Evolutionary conservation across 2,113 vertebrate genomes (phyloP), one percentile per base, ranked within the genome.

Genomic region (Antigone vipio): DNA sequence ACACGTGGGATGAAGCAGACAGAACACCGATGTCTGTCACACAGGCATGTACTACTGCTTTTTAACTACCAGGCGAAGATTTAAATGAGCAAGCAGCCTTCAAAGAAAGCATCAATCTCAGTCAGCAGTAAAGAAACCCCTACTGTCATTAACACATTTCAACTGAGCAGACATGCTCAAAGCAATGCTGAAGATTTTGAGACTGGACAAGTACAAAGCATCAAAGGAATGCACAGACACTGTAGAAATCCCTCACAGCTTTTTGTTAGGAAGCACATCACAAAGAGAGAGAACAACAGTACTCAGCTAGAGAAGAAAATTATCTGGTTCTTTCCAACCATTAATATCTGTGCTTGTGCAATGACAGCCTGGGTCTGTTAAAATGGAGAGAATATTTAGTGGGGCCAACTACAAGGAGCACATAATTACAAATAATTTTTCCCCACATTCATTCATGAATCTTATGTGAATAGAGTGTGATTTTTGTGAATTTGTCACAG

Each of bases 51-150:
- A 50, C 55, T 85, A 23, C 35, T 90, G 77, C 79, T 92, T 96
- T 94, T 94, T 83, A 93, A 69, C 85, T 88, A 79, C 26, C 63
- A 74, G 63, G 50, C 45, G 83, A 92, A 80, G 88, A 86, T 90
- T 90, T 94, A 96, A 90, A 92, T 93, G 59, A 94, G 93, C 55
- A 85, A 69, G 55, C n/a, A 88, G 32, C 55, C 85, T 96, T 95
- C 92, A 93, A 73, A 90, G 82, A 59, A 80, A 73, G 23, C 63
- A 88, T 91, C 85, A 55, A 5, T 83, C 59, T 92, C 68, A 81
- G 47, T 45, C 77, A 85, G 82, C 59, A 84, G n/a, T 73, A 72
- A 72, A 91, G 84, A 87, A 42, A 0, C 67, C 38, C 40, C 40
- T 64, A 12, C 63, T 85, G 38, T 74, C 72, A 52, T 63, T 86